Base-by-base conservation (phyloP, 1,140 invertebrate genomes). In the Globodera ellingtonae region DNA sequence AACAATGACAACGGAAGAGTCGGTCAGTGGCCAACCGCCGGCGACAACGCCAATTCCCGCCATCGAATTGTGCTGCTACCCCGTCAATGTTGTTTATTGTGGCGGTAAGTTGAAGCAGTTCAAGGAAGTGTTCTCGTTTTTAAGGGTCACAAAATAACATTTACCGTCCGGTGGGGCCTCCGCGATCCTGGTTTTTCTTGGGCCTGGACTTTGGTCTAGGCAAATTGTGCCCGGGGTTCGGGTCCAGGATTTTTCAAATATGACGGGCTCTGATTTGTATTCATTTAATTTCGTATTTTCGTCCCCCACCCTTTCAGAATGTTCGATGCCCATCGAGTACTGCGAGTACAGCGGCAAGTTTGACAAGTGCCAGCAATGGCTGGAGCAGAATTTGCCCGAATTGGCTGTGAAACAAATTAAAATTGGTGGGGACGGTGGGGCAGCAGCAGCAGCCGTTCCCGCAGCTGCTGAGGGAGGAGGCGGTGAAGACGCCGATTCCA, bases 311-410 rank as follows among this genome's bases (percentile, higher is more conserved):
- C 46, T 77, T 85, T 79, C 52, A 86, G 87, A 87, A 82, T 90
- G 89, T 84, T 83, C 86, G 24, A 77, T 88, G 88, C 89, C 88
- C 72, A 90, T 91, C 69, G 89, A 95, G 93, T 99, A 98, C 89
- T 98, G 97, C 90, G 96, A 98, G 92, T 98, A 95, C 91, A 97
- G 97, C 91, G 95, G 96, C 62, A 94, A 96, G 89, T 95, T 95
- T 90, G 96, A 97, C 79, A 97, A 97, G 91, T 99, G 97, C 89
- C 97, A 96, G 90, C 93, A 94, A 86, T 98, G 97, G 97, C 89
- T 98, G 69, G 95, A 98, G 90, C 94, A 94, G 87, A 94, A 98
- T 92, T 91, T 98, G 75, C 96, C 97, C 5, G 93, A 69, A 94
- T n/a, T 89, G 21, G 74, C 77, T 5, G 76, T 52, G n/a, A 79